These are phyloP conservation scores for Haplochromis vanheusdeni DNA, from an alignment of 2,113 vertebrate species.

Conservation along the genomic window DNA sequence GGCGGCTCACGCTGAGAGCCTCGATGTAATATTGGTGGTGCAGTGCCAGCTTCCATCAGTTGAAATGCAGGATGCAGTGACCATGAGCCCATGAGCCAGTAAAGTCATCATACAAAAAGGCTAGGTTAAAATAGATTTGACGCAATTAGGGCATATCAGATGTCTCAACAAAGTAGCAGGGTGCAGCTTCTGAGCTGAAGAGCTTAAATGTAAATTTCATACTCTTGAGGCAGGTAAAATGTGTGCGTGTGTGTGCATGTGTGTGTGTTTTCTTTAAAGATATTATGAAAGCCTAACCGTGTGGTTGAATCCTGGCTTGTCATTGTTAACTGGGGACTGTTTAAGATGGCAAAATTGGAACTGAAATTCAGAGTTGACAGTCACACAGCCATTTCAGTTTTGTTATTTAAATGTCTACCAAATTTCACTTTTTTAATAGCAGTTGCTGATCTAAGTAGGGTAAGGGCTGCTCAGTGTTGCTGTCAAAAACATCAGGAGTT, in stretches of 20 bases:
- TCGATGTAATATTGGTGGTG: conserved; percentile 26
- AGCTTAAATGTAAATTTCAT: conserved; percentile 14
- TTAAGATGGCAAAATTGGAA: not conserved
- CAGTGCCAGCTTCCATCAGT: conserved; percentile 50
- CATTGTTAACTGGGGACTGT: not conserved
- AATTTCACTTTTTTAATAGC: not conserved
- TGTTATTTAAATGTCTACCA: not conserved
- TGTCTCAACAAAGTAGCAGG: conserved; percentile 11
- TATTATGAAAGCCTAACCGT: not conserved
- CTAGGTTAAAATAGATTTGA: conserved; percentile 59
- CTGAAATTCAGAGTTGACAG: not conserved
- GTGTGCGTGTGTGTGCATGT: not conserved
- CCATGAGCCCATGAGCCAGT: conserved; percentile 45
- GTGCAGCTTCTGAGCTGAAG: conserved; percentile 8
- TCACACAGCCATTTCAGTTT: not conserved
- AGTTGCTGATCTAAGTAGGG: not conserved
- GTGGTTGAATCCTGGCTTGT: not conserved
- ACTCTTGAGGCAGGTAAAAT: not conserved
- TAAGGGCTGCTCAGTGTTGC: not conserved
- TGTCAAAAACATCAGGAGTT: not conserved
- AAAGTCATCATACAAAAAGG: conserved; percentile 30
- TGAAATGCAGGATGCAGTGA: conserved; percentile 54
- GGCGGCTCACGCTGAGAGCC: not conserved
- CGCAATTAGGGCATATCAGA: conserved; percentile 64
- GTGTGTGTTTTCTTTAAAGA: not conserved